Evolutionary conservation across 2,113 vertebrate genomes (phyloP).

Genomic region (Lophochroa leadbeateri): DNA sequence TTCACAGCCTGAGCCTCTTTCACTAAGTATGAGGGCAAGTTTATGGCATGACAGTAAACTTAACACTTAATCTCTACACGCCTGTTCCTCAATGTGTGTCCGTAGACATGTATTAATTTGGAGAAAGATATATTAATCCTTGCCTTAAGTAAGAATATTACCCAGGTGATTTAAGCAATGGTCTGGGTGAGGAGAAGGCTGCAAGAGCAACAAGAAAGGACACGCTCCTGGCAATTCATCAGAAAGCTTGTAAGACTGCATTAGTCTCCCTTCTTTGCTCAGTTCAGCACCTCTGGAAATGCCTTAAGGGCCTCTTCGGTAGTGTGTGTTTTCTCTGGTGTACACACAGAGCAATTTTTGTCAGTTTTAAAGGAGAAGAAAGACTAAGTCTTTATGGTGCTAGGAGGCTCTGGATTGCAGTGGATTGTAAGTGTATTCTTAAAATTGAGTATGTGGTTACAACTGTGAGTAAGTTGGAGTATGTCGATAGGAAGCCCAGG

Average conservation of each 20-base stretch:
- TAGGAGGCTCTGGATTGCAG: not conserved
- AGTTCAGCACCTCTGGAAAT: not conserved
- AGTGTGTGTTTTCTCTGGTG: not conserved
- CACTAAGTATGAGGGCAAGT: not conserved
- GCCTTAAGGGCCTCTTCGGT: not conserved
- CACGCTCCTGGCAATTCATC: not conserved
- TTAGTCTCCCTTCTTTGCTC: not conserved
- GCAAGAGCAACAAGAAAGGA: constrained; percentile 1
- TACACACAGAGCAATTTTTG: not conserved
- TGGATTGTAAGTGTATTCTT: not conserved
- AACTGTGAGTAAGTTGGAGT: not conserved
- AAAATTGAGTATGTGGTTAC: not conserved
- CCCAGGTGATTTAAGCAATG: constrained; percentile 6
- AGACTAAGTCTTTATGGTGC: not conserved
- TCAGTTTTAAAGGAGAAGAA: not conserved
- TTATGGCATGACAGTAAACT: not conserved
- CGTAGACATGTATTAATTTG: not conserved
- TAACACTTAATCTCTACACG: not conserved
- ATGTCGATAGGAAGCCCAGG: not conserved
- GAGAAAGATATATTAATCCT: not conserved
- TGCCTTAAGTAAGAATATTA: constrained; percentile 26
- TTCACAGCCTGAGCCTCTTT: constrained; percentile 9
- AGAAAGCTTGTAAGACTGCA: not conserved
- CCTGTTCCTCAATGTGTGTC: not conserved
- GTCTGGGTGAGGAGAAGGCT: not conserved